phyloP scores from a whole-genome alignment of 2,113 vertebrate species.

The Esox niger region DNA sequence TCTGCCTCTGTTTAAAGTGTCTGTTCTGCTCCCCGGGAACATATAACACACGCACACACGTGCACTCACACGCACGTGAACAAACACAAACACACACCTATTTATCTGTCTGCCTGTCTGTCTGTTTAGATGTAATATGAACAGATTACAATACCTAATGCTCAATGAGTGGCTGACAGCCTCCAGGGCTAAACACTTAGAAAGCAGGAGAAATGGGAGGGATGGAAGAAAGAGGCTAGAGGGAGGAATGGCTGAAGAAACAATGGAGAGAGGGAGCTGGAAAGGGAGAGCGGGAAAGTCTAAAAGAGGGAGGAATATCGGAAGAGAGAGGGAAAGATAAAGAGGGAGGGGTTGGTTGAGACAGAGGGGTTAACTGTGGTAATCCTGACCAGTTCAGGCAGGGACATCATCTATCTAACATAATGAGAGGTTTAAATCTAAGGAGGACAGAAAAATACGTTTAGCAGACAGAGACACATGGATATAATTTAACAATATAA shows the following conservation, averaged over 20 bases:
- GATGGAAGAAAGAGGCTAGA: neutral
- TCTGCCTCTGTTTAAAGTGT: no score
- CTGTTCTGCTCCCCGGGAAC: constrained; percentile 3
- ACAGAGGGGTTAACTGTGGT: neutral
- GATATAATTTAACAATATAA: no score
- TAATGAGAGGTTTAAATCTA: constrained; percentile 37
- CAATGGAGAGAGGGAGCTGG: neutral
- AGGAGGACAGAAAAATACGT: constrained; percentile 37
- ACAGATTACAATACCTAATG: neutral
- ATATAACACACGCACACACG: constrained; percentile 7
- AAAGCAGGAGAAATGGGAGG: neutral
- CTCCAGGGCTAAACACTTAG: neutral
- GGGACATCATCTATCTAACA: constrained; percentile 33
- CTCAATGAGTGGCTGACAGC: constrained; percentile 3
- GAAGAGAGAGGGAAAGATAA: neutral
- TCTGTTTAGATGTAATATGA: neutral
- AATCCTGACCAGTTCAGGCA: constrained; percentile 9
- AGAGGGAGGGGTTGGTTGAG: neutral
- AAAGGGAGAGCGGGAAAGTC: neutral
- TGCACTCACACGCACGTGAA: neutral
- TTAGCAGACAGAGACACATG: no score
- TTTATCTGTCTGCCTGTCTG: neutral
- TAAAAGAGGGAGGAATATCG: neutral
- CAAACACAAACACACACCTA: neutral
- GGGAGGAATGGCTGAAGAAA: neutral